phyloP scores from a whole-genome alignment of 1,140 invertebrate genomes.

The Maconellicoccus hirsutus region DNA sequence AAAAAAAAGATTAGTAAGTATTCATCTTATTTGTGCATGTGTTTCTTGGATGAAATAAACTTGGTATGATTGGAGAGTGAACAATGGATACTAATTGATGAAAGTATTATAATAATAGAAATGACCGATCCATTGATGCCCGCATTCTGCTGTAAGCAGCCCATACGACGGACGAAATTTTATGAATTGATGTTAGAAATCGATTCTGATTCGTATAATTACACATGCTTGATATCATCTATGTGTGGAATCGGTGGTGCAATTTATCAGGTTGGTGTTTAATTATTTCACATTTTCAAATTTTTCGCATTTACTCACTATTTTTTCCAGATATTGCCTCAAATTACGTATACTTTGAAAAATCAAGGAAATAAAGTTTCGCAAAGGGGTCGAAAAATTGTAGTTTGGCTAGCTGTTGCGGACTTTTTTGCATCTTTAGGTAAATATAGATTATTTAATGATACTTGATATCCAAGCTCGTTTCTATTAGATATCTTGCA shows the following conservation, averaged over 20 bases:
- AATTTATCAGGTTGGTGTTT: slow-evolving; percentile 33
- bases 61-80: too few species aligned
- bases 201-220: slow-evolving; percentile 6
- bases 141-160: background rate
- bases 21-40: too few species aligned
- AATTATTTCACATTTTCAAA: slow-evolving; percentile 34
- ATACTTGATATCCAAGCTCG: too few species aligned
- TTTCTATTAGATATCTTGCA: too few species aligned
- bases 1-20: too few species aligned
- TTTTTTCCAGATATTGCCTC: slow-evolving; percentile 40
- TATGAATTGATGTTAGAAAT: slow-evolving; percentile 6
- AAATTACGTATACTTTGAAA: slow-evolving; percentile 34
- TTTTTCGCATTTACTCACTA: too few species aligned
- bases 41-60: too few species aligned
- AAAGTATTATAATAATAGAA: background rate
- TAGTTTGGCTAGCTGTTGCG: slow-evolving; percentile 62
- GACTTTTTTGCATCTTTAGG: slow-evolving; percentile 63
- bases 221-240: background rate
- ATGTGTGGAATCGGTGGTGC: background rate
- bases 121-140: slow-evolving; percentile 12
- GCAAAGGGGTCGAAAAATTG: slow-evolving; percentile 52
- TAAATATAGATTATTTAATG: too few species aligned
- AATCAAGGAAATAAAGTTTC: slow-evolving; percentile 44
- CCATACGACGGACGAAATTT: background rate
- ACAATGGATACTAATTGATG: too few species aligned